These are phyloP conservation scores for Umimayanthus chanpuru DNA, from an alignment of 92 coral and sea anemone species.

Conservation along the genomic window DNA sequence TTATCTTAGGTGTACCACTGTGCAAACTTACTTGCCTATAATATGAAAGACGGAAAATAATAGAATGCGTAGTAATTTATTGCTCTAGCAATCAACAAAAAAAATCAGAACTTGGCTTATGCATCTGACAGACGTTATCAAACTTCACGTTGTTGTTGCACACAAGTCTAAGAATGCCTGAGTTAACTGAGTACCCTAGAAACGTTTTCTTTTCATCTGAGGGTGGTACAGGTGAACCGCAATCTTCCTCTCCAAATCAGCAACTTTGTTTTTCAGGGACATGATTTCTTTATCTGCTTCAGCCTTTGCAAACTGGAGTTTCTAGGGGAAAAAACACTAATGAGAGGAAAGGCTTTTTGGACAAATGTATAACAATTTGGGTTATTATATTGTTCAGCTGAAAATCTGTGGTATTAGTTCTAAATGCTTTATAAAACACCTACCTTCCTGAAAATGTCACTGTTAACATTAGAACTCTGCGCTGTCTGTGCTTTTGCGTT, in stretches of 20 bases:
- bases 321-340: conserved; percentile 46
- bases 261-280: conserved; percentile 73
- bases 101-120: too few species aligned
- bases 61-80: too few species aligned
- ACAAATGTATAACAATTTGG: too few species aligned
- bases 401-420: neutral
- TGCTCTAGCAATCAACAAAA: too few species aligned
- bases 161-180: neutral
- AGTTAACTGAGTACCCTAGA: neutral
- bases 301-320: conserved; percentile 94
- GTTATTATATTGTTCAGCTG: too few species aligned
- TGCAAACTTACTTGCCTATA: too few species aligned
- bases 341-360: neutral
- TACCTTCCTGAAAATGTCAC: conserved; percentile 96
- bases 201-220: conserved; percentile 47
- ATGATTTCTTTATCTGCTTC: conserved; percentile 86
- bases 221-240: conserved; percentile 53
- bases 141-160: neutral
- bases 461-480: conserved; percentile 74
- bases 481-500: conserved; percentile 74
- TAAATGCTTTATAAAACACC: neutral
- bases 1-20: too few species aligned
- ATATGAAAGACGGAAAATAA: too few species aligned
- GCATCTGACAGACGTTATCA: too few species aligned
- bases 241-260: conserved; percentile 82